phyloP scores from a whole-genome alignment of 92 coral and sea anemone genomes.

The Epizoanthus stellaris region DNA sequence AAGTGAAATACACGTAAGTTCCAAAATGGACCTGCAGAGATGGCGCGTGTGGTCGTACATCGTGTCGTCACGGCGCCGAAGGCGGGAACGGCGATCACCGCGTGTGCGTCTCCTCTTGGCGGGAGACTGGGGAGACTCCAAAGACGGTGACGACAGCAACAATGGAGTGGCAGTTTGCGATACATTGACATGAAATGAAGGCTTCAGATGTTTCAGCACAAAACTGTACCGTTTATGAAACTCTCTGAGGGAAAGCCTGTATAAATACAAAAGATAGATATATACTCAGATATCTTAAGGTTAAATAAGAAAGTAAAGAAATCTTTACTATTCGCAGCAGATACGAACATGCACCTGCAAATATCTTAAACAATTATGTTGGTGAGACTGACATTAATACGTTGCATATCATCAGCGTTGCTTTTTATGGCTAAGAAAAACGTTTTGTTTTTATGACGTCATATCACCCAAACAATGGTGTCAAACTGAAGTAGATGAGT shows the following conservation, averaged over 20 bases:
- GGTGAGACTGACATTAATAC: no score
- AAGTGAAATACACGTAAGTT: constrained; percentile 47
- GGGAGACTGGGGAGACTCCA: constrained; percentile 54
- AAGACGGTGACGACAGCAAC: constrained; percentile 3
- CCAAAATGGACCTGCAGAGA: constrained; percentile 74
- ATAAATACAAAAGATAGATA: background rate
- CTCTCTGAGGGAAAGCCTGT: constrained; percentile 74
- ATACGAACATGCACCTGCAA: no score
- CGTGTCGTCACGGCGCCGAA: constrained; percentile 68
- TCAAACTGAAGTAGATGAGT: no score
- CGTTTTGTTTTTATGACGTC: no score
- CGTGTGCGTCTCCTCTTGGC: constrained; percentile 60
- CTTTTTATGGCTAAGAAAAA: background rate
- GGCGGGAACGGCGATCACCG: constrained; percentile 62
- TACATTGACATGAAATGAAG: constrained; percentile 12
- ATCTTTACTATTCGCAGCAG: no score
- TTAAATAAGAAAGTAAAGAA: no score
- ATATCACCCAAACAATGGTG: no score
- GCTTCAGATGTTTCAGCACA: constrained; percentile 56
- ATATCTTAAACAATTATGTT: no score
- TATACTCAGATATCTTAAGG: no score
- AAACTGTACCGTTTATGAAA: constrained; percentile 81
- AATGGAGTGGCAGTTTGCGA: constrained; percentile 21
- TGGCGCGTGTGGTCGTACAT: constrained; percentile 77
- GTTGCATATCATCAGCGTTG: no score